phyloP scores from a whole-genome alignment of 2,797 vertebrate genomes.

The Monodelphis domestica region DNA sequence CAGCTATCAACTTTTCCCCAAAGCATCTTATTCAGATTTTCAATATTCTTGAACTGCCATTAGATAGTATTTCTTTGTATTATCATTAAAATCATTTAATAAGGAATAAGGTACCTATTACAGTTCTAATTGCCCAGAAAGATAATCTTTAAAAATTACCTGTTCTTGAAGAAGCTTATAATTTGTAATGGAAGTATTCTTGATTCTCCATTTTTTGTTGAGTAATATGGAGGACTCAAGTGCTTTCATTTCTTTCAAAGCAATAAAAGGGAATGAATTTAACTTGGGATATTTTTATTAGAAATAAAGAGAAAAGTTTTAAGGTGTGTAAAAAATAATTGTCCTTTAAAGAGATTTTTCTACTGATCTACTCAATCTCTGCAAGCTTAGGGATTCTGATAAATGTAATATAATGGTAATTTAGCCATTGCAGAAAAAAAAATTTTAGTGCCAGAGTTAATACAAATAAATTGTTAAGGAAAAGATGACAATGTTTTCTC shows the following conservation, averaged over 20 bases:
- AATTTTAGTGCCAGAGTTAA: slow-evolving; percentile 6
- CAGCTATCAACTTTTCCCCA: not conserved
- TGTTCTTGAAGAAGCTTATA: not conserved
- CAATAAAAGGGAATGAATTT: slow-evolving; percentile 3
- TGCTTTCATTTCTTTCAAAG: not conserved
- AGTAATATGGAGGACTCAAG: not conserved
- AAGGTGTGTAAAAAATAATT: slow-evolving; percentile 23
- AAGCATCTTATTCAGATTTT: not conserved
- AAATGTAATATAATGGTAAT: not conserved
- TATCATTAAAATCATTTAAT: not conserved
- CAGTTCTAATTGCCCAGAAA: not conserved
- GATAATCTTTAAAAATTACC: not conserved
- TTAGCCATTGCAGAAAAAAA: slow-evolving; percentile 10
- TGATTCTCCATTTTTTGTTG: not conserved
- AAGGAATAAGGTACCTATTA: not conserved
- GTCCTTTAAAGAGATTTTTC: slow-evolving; percentile 16
- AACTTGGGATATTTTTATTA: not conserved
- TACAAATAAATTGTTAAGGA: not conserved
- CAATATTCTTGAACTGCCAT: not conserved
- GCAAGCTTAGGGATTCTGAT: slow-evolving; percentile 4
- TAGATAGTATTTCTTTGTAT: not conserved
- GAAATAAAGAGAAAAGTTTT: slow-evolving; percentile 15
- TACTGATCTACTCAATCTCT: slow-evolving; percentile 7
- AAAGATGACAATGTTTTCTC: not conserved
- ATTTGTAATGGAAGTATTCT: not conserved